phyloP scores from a whole-genome alignment of 2,888 invertebrate genomes.

The Amphipoea lucens region DNA sequence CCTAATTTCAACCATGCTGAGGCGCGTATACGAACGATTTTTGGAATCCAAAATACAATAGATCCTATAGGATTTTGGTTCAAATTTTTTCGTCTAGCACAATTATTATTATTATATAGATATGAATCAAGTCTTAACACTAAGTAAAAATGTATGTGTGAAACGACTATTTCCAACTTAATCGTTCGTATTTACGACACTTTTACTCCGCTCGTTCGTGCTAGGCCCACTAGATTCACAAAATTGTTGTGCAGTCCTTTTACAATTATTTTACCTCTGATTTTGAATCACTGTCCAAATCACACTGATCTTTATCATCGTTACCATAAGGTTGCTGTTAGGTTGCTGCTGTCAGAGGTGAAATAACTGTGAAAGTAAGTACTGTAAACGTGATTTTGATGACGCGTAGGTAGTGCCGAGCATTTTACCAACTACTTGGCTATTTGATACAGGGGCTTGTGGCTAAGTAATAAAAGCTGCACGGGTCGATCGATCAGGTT shows the following conservation, averaged over 20 bases:
- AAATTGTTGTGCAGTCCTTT: background rate
- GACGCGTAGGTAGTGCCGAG: background rate
- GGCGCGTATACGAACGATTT: background rate
- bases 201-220: background rate
- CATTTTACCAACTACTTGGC: background rate
- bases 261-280: too few relatives aligned
- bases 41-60: background rate
- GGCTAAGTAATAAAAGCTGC: too few relatives aligned
- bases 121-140: background rate
- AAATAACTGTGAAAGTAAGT: too few relatives aligned
- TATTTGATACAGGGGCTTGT: too few relatives aligned
- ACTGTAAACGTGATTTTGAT: background rate
- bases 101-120: background rate
- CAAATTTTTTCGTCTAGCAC: background rate
- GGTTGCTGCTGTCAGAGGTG: too few relatives aligned
- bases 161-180: background rate
- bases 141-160: background rate
- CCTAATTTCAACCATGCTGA: background rate
- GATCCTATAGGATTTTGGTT: background rate
- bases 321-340: too few relatives aligned
- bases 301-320: too few relatives aligned
- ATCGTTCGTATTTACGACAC: background rate
- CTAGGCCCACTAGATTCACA: background rate
- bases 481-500: too few relatives aligned
- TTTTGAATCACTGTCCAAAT: too few relatives aligned